Base-by-base conservation (phyloP, 2,113 vertebrate species). In the Crotophaga sulcirostris region DNA sequence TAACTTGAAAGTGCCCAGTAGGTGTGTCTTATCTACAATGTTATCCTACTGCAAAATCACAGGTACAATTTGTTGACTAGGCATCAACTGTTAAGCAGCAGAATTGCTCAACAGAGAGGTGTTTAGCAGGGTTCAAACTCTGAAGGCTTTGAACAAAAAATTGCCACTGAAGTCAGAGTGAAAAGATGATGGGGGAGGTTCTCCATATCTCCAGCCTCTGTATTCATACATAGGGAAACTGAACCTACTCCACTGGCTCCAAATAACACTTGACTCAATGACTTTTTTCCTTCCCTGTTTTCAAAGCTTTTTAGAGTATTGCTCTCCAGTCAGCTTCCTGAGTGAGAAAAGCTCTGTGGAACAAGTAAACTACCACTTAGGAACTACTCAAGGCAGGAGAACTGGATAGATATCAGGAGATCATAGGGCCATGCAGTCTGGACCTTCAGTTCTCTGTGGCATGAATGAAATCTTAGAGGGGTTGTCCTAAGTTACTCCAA, bases 11-110 rank as follows among this genome's bases (percentile, higher is more conserved):
- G 95, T 90, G 68, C 83, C 88, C 94, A 93, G 79, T 96, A 94
- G 95, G 96, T 95, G 95, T 92, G 92, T 95, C 96, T 97, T 96
- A 97, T 97, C 96, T 95, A 78, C 76, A 93, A 18, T 59, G 92
- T 92, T 95, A 95, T 96, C 90, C 79, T 67, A 52, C 90, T 93
- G 56, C 49, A 95, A 96, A 96, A 96, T 88, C 88, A 89, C 47
- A 92, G 64, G 52, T 56, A 86, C 83, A 90, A 94, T 96, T 94
- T 95, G 92, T 93, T 96, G 94, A 95, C 64, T 90, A 96, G 52
- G 52, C 83, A 87, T 70, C 14, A 3, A 64, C 21, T 70, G 63
- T 49, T 55, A 38, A 92, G 47, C 83, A 64, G 82, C 47, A 92
- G 76, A 93, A 92, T 96, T 94, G 91, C 83, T 93, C 87, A 95